Evolutionary conservation across 2,888 invertebrate genomes (phyloP), one percentile per base, ranked within the genome.

Genomic region (Mellilla xanthometata): DNA sequence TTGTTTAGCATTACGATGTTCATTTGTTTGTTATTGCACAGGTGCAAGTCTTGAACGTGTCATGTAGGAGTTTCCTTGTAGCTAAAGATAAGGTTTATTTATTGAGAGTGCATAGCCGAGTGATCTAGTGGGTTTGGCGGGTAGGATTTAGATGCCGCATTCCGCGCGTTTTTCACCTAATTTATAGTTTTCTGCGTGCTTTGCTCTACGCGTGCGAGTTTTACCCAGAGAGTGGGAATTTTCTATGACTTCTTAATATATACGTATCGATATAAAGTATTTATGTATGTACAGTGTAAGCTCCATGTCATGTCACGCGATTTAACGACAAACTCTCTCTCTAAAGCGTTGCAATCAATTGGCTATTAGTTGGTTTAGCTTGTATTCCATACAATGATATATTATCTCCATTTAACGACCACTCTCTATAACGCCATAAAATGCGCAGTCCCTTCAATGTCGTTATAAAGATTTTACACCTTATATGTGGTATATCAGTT

Each of bases 1-100:
- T 47, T 86, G 78, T 88, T 88, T 86, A 81, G 69, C 54, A 83
- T 88, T 69, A 81, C 74, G 65, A 62, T 61, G 36, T 56, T 41
- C 13, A 29, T 57, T 51, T 55, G 67, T 76, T 80, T 80, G 68
- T 76, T 75, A 51, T 39, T 51, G 40, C 15, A 54, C 70, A 67
- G 62, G 39, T 59, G 40, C 32, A 41, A 2, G 43, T 46, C 35
- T 31, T 39, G 34, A 30, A 22, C 22, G 11, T 43, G 38, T 38
- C 39, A 13, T 33, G 43, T 7, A 33, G 36, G 44, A 43, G 39
- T 45, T 46, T 50, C 46, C 39, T 49, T n/a, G 44, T 44, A 23
- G 10, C 31, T 12, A 12, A 19, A 22, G 10, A 35, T 12, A 12
- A 19, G 22, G 28, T 35, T 35, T 34, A 4, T 46, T 39, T 39